A percentile compares a stretch with the other conserved stretches of the same genome.
Conservation (phyloP, 2,888 invertebrate species). For the Acleris sparsana region DNA sequence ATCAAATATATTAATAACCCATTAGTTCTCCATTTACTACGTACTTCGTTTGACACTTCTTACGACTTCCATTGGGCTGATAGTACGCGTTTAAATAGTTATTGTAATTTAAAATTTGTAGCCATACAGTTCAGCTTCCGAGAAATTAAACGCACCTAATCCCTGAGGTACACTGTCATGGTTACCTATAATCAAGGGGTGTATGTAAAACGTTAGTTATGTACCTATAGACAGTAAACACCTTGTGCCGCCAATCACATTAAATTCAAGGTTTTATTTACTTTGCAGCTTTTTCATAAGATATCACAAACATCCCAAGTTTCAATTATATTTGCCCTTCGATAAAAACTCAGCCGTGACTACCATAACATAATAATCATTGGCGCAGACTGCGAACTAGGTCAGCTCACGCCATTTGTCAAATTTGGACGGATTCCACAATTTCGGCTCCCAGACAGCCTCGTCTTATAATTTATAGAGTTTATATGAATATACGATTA, state of each 20-base stretch:
- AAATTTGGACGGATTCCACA: slow-evolving; percentile 27
- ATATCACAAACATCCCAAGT: background rate
- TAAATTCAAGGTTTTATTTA: slow-evolving; percentile 15
- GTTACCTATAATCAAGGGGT: background rate
- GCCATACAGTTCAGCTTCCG: no score
- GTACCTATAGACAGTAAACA: background rate
- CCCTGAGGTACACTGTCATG: background rate
- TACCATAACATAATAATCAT: slow-evolving; percentile 10
- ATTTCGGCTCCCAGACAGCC: slow-evolving; percentile 14
- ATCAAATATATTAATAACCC: no score
- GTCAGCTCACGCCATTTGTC: slow-evolving; percentile 26
- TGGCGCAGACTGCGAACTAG: slow-evolving; percentile 18
- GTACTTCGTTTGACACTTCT: no score
- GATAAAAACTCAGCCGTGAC: slow-evolving; percentile 14
- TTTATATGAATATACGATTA: background rate
- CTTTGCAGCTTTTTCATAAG: background rate
- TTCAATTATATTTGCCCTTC: slow-evolving; percentile 17
- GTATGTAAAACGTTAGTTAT: background rate
- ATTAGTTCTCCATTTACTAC: no score
- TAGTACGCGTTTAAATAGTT: no score
- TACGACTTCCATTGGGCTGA: no score
- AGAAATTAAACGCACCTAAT: no score
- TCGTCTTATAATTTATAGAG: slow-evolving; percentile 7
- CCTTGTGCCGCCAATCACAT: slow-evolving; percentile 18
- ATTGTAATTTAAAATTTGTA: no score